Evolutionary conservation across 2,797 vertebrate species (phyloP).

Genomic region (Tapera naevia): DNA sequence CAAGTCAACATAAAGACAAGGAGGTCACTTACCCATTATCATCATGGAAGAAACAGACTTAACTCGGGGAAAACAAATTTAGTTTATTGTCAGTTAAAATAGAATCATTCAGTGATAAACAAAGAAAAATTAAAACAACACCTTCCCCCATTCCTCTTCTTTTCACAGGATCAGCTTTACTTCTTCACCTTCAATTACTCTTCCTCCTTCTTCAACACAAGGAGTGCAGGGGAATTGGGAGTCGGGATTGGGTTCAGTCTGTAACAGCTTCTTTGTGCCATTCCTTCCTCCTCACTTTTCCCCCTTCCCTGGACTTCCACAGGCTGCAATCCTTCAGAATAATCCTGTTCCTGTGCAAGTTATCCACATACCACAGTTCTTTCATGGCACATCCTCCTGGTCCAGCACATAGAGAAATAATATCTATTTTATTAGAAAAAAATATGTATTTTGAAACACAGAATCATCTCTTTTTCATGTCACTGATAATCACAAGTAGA

Average conservation of each 20-base stretch:
- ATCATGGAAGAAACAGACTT: background rate
- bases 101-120: no score
- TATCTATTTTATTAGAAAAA: background rate
- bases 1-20: background rate
- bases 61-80: background rate
- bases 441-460: background rate
- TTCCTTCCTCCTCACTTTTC: background rate
- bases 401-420: background rate
- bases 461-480: background rate
- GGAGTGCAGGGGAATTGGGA: fast-evolving
- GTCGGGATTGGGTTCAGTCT: background rate
- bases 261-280: background rate
- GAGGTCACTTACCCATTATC: background rate
- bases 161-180: background rate
- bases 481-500: background rate
- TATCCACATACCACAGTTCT: background rate
- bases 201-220: background rate
- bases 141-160: fast-evolving
- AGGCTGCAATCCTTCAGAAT: background rate
- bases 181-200: background rate
- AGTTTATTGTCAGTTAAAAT: no score
- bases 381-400: background rate
- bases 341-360: background rate
- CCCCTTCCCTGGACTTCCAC: background rate
- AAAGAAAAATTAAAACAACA: background rate